Evolutionary conservation across 2,888 invertebrate genomes (phyloP).

Genomic region (Acleris emargana): DNA sequence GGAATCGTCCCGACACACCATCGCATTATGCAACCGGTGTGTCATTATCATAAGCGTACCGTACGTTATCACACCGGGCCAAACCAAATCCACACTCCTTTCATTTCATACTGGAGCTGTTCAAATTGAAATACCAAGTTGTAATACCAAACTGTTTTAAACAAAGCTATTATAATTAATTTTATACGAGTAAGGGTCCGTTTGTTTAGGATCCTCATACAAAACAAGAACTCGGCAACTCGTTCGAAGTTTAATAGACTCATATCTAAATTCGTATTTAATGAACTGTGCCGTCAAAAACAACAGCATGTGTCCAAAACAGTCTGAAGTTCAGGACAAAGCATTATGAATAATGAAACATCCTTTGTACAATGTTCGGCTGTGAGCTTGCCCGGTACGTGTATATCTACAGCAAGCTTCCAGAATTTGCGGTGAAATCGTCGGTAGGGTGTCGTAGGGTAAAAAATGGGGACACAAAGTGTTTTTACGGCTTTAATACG

Average conservation of each 20-base stretch:
- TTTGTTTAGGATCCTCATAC: constrained; percentile 42
- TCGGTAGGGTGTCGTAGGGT: constrained; percentile 59
- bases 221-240: constrained; percentile 27
- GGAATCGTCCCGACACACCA: constrained; percentile 59
- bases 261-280: constrained; percentile 36
- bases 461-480: constrained; percentile 77
- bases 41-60: constrained; percentile 66
- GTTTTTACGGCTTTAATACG: constrained; percentile 82
- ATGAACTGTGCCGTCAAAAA: constrained; percentile 60
- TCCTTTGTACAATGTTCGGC: constrained; percentile 60
- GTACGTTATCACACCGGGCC: constrained; percentile 32
- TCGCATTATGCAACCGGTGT: constrained; percentile 75
- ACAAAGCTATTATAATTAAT: constrained; percentile 13
- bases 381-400: constrained; percentile 39
- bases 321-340: constrained; percentile 71
- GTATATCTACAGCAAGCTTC: constrained; percentile 43
- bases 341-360: constrained; percentile 82
- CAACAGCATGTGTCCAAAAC: constrained; percentile 67
- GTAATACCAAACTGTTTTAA: constrained; percentile 2
- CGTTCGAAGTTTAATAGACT: constrained; percentile 38
- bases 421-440: constrained; percentile 54
- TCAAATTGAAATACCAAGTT: constrained; percentile 15
- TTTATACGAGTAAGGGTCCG: constrained; percentile 18
- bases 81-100: constrained; percentile 21
- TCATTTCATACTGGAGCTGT: constrained; percentile 13